Evolutionary conservation across 2,888 invertebrate species (phyloP), one percentile per base, ranked within the genome.

Genomic region (Operophtera brumata): DNA sequence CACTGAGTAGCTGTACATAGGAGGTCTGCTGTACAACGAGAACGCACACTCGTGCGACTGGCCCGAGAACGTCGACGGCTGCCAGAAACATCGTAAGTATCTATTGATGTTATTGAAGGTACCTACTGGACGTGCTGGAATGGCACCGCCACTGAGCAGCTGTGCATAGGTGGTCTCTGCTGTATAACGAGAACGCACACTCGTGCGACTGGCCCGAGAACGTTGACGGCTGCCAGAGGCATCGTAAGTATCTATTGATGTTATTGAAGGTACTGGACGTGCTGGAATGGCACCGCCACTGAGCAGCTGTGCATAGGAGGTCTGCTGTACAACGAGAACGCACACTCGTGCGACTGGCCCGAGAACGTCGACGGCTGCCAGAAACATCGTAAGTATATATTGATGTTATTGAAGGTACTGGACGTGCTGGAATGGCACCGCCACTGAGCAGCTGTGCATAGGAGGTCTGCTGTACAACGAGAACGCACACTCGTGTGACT

Each of bases 91-190:
- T 90, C 97, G 97, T 97, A 84, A n/a, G n/a, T 20, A 20, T 20
- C 4, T 20, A 20, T 20, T 20, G 2, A 20, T 20, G 2, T 20
- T 20, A 20, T 20, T 20, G 3, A 4, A 50, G 54, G 44, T 97
- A 97, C n/a, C n/a, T n/a, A n/a, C 81, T 97, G 97, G 97, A 97
- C 97, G 0, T 97, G 97, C 81, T 97, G 97, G 97, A 97, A 97
- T 82, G 97, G 97, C 11, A 97, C 97, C 0, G 95, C 96, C 9
- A 96, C 96, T 0, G 97, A 97, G 76, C 97, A 97, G 81, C 93
- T 96, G 47, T 97, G 97, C 84, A 97, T 97, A 73, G 97, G 97
- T 25, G 97, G 97, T 0, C 92, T n/a, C n/a, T 97, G 41, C 91
- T 97, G 25, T 97, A 97, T 91, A 97, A 97, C 78, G 97, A 97